These are phyloP conservation scores for Gastrophryne carolinensis DNA, from an alignment of 2,797 vertebrate genomes.

Conservation along the genomic window DNA sequence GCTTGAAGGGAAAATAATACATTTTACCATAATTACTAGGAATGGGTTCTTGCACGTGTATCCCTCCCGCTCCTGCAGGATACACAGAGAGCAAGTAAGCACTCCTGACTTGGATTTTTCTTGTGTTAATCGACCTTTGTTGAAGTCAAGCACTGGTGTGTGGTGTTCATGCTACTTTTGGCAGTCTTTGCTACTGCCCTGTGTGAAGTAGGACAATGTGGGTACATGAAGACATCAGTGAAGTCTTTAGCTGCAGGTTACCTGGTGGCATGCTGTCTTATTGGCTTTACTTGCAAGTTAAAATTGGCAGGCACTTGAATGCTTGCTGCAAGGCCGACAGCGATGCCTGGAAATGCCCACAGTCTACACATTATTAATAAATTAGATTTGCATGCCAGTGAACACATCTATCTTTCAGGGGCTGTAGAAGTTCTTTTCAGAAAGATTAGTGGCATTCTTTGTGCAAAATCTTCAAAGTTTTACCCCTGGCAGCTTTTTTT, in stretches of 20 bases:
- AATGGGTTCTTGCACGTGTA: constrained; percentile 40
- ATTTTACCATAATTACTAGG: constrained; percentile 46
- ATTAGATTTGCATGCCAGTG: neutral
- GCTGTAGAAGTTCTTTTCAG: neutral
- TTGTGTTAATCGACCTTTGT: constrained; percentile 33
- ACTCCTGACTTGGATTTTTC: constrained; percentile 25
- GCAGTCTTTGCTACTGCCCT: constrained; percentile 10
- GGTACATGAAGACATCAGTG: constrained; percentile 48
- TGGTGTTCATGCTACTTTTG: constrained; percentile 15
- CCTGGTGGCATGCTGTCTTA: constrained; percentile 33
- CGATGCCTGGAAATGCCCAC: constrained; percentile 26
- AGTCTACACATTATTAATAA: constrained; percentile 29
- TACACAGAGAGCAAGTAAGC: constrained; percentile 27
- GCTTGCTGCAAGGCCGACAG: constrained; percentile 24
- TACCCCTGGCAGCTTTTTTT: too few relatives aligned
- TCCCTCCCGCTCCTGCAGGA: constrained; percentile 24
- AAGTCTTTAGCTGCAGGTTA: constrained; percentile 44
- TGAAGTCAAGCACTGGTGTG: constrained; percentile 16
- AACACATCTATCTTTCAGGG: neutral
- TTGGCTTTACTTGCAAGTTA: constrained; percentile 37
- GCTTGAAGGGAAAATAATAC: constrained; percentile 47
- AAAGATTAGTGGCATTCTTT: neutral
- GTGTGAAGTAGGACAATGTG: constrained; percentile 10
- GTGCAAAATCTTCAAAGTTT: neutral
- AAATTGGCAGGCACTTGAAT: constrained; percentile 32